Evolutionary conservation across 2,888 invertebrate species (phyloP).

Genomic region (Venusia cambrica): DNA sequence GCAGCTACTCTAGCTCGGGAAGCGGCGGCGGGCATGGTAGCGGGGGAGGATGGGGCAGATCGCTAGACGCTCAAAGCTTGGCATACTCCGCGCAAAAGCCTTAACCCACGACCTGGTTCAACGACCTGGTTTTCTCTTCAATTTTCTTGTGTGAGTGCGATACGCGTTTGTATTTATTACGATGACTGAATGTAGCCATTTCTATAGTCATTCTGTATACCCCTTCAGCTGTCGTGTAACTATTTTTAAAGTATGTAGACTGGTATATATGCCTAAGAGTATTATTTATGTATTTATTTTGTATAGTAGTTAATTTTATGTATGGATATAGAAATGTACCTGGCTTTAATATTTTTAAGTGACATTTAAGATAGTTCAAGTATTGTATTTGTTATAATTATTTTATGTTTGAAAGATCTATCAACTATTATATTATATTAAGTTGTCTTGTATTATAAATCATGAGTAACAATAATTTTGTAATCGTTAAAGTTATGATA

Average conservation of each 20-base stretch:
- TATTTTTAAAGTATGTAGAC: conserved; percentile 28
- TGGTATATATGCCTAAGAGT: conserved; percentile 29
- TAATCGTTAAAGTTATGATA: conserved; percentile 23
- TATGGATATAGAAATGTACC: conserved; percentile 46
- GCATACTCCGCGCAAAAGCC: conserved; percentile 90
- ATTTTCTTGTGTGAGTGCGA: conserved; percentile 54
- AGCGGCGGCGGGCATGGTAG: conserved; percentile 66
- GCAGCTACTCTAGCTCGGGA: conserved; percentile 61
- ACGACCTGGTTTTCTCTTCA: conserved; percentile 66
- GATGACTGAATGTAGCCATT: conserved; percentile 44
- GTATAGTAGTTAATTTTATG: conserved; percentile 40
- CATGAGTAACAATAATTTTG: conserved; percentile 16
- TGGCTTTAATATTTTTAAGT: conserved; percentile 73
- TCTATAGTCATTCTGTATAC: conserved; percentile 38
- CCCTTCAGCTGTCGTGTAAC: conserved; percentile 34
- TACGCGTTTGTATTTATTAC: conserved; percentile 56
- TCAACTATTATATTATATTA: conserved; percentile 11
- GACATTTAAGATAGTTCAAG: conserved; percentile 42
- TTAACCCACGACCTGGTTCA: conserved; percentile 57
- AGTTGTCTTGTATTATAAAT: conserved; percentile 11
- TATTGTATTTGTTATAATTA: conserved; percentile 32
- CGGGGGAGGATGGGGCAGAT: conserved; percentile 87
- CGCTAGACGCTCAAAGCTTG: conserved; percentile 87
- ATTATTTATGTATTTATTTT: conserved; percentile 43
- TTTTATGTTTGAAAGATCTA: conserved; percentile 17